These are phyloP conservation scores for Pammene aurita DNA, from an alignment of 2,888 invertebrate species.

Conservation along the genomic window DNA sequence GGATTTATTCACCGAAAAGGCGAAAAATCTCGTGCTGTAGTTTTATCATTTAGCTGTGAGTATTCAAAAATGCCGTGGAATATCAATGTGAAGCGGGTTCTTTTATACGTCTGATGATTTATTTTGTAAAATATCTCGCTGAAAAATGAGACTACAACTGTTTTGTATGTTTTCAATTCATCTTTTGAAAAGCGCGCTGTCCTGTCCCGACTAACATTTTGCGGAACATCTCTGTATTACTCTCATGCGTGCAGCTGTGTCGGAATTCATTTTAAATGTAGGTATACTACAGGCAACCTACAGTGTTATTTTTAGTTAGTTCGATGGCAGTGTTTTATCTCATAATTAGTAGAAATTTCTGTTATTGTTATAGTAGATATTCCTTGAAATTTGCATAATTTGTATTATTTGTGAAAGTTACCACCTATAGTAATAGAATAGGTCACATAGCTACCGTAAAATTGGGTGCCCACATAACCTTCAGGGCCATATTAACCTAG, in stretches of 20 bases:
- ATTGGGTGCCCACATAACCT: too few species aligned
- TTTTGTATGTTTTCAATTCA: conserved; percentile 39
- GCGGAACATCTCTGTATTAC: conserved; percentile 44
- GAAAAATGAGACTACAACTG: conserved; percentile 15
- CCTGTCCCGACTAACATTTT: conserved; percentile 45
- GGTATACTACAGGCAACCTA: too few species aligned
- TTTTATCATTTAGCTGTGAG: conserved; percentile 22
- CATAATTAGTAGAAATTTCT: too few species aligned
- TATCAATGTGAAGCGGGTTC: conserved; percentile 11
- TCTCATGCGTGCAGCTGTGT: conserved; percentile 52
- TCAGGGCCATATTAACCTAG: too few species aligned
- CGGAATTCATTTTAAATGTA: conserved; percentile 43
- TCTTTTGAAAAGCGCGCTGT: conserved; percentile 46
- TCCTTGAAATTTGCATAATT: too few species aligned
- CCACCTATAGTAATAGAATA: too few species aligned
- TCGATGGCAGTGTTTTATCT: too few species aligned
- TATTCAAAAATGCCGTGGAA: conserved; percentile 23
- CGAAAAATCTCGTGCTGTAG: conserved; percentile 7
- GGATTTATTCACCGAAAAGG: conserved; percentile 11
- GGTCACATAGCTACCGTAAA: too few species aligned
- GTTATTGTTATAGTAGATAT: too few species aligned
- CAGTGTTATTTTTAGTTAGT: too few species aligned
- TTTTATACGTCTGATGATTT: conserved; percentile 21
- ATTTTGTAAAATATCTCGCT: conserved; percentile 22
- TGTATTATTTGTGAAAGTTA: too few species aligned